Conservation (phyloP, 2,113 vertebrate species). For the Rhegmatorhina hoffmannsi region DNA sequence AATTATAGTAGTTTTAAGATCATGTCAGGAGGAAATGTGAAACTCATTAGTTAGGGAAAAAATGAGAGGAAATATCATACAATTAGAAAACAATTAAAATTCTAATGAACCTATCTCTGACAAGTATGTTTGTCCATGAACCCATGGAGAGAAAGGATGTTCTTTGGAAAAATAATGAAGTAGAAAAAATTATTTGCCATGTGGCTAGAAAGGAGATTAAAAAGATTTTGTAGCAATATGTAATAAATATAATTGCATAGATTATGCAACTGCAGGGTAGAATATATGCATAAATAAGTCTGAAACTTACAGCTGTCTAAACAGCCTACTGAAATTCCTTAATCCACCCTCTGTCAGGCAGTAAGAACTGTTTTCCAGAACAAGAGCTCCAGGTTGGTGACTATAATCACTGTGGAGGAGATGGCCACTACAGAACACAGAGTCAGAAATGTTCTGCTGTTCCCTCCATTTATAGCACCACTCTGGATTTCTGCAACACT, state of each 20-base stretch:
- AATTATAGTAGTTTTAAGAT: constrained; percentile 7
- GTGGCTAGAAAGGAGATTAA: background rate
- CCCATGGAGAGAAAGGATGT: background rate
- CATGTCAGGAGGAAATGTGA: constrained; percentile 24
- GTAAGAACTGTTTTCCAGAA: background rate
- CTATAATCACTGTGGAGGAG: background rate
- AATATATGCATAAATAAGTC: background rate
- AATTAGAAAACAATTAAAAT: constrained; percentile 46
- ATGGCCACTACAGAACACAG: background rate
- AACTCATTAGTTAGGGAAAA: background rate
- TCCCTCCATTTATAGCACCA: background rate
- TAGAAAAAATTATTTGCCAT: background rate
- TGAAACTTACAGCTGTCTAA: background rate
- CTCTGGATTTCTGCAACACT: background rate
- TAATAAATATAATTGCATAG: background rate
- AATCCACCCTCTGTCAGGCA: background rate
- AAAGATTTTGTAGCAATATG: background rate
- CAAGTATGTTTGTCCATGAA: background rate
- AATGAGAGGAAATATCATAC: background rate
- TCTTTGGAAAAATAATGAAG: constrained; percentile 7
- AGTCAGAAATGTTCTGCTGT: background rate
- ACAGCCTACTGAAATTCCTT: background rate
- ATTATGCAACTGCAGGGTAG: background rate
- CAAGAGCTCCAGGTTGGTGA: background rate
- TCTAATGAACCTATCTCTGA: background rate